phyloP scores from a whole-genome alignment of 1,140 invertebrate species.

The Elymnias hypermnestra region DNA sequence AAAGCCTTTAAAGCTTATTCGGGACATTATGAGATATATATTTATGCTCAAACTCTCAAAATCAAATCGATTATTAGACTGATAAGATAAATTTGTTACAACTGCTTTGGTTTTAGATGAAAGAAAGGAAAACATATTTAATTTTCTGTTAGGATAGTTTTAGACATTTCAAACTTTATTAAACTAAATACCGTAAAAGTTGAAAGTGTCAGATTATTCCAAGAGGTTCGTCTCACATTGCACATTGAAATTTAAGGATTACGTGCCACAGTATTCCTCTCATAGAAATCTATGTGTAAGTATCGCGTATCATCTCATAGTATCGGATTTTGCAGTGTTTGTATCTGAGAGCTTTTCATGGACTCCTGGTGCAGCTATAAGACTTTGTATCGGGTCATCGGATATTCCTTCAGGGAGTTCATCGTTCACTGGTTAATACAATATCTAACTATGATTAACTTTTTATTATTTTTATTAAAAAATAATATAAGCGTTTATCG shows the following conservation, averaged over 20 bases:
- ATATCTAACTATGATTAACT: too few relatives aligned
- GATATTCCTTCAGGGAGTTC: not conserved
- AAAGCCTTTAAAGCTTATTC: too few relatives aligned
- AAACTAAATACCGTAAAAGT: not conserved
- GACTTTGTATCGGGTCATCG: not conserved
- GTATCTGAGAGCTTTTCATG: not conserved
- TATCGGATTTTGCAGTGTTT: not conserved
- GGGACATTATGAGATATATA: too few relatives aligned
- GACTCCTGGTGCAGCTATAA: not conserved
- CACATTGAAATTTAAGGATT: not conserved
- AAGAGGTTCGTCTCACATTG: not conserved
- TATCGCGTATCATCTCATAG: not conserved
- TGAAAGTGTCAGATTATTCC: not conserved
- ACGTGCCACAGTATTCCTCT: not conserved
- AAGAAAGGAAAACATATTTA: not conserved
- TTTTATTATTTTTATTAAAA: too few relatives aligned
- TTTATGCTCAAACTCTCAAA: too few relatives aligned
- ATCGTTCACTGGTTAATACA: not conserved
- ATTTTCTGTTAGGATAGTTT: too few relatives aligned
- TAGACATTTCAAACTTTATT: not conserved
- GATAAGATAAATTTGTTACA: too few relatives aligned
- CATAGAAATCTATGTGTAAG: not conserved
- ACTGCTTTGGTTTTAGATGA: too few relatives aligned
- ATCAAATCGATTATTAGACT: too few relatives aligned
- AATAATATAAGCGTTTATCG: too few relatives aligned